phyloP scores from a whole-genome alignment of 2,113 vertebrate genomes.

The Pteruthius melanotis region DNA sequence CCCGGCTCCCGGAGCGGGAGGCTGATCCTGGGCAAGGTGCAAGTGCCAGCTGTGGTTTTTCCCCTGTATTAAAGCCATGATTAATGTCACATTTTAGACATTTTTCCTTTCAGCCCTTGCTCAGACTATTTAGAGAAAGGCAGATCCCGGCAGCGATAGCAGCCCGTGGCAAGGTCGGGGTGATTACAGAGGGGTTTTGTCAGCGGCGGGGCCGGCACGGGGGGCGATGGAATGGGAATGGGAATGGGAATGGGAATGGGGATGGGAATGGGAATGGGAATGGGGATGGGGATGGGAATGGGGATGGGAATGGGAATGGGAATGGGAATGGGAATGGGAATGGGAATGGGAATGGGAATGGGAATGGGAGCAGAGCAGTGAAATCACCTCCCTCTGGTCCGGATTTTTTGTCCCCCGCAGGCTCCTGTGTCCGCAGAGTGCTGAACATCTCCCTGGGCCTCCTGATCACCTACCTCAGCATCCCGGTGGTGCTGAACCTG shows the following conservation, averaged over 20 bases:
- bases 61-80: neutral
- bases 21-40: neutral
- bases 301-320: neutral
- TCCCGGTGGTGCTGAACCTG: conserved; percentile 90
- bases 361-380: neutral
- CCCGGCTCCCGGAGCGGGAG: neutral
- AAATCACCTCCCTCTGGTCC: neutral
- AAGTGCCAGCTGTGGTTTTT: neutral
- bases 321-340: rapidly evolving
- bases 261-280: rapidly evolving
- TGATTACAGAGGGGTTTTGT: neutral
- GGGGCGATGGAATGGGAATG: rapidly evolving
- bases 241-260: neutral
- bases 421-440: conserved; percentile 66
- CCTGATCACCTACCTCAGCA: conserved; percentile 85
- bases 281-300: rapidly evolving
- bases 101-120: conserved; percentile 41
- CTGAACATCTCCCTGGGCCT: conserved; percentile 81
- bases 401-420: neutral
- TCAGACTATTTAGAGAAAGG: conserved; percentile 55
- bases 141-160: neutral
- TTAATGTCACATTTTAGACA: conserved; percentile 22
- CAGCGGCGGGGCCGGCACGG: neutral
- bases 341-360: neutral
- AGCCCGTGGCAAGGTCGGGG: neutral